phyloP scores from a whole-genome alignment of 2,113 vertebrate genomes.

The Pungitius pungitius region DNA sequence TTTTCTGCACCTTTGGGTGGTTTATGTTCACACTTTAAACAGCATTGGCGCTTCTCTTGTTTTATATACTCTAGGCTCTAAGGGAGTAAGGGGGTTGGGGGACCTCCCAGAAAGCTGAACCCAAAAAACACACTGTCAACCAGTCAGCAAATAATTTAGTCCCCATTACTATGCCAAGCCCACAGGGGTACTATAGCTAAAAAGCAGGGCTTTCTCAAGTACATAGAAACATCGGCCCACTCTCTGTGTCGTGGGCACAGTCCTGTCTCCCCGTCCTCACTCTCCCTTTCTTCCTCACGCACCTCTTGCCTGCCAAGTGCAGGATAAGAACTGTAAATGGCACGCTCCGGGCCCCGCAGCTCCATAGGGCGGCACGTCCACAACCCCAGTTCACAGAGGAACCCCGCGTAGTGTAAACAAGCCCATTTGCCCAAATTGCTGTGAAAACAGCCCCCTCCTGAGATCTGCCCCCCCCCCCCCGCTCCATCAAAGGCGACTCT shows the following conservation, averaged over 20 bases:
- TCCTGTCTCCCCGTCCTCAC: neutral
- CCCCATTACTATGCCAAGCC: slow-evolving; percentile 15
- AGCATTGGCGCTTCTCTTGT: neutral
- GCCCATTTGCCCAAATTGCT: slow-evolving; percentile 72
- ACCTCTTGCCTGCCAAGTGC: slow-evolving; percentile 40
- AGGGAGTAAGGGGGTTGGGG: neutral
- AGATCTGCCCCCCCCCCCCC: slow-evolving; percentile 35
- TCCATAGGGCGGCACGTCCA: slow-evolving; percentile 20
- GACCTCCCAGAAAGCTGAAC: slow-evolving; percentile 41
- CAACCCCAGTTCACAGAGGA: slow-evolving; percentile 52
- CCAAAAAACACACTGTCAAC: slow-evolving; percentile 14
- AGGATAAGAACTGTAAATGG: slow-evolving; percentile 41
- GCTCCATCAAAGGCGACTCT: slow-evolving; percentile 65
- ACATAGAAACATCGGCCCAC: slow-evolving; percentile 4
- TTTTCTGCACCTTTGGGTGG: slow-evolving; percentile 1
- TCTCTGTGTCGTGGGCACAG: neutral
- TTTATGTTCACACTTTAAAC: slow-evolving; percentile 17
- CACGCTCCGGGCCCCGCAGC: slow-evolving; percentile 9
- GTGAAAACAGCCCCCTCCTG: slow-evolving; percentile 65
- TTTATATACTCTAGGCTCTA: neutral
- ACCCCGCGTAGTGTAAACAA: slow-evolving; percentile 62
- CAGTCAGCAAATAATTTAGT: slow-evolving; percentile 23
- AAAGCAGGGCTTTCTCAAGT: neutral
- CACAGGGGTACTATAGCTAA: neutral
- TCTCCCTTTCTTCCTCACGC: slow-evolving; percentile 21